A percentile compares a stretch with the other conserved stretches of the same genome.
Conservation (phyloP, 92 coral and sea anemone species). For the Pocillopora meandrina region DNA sequence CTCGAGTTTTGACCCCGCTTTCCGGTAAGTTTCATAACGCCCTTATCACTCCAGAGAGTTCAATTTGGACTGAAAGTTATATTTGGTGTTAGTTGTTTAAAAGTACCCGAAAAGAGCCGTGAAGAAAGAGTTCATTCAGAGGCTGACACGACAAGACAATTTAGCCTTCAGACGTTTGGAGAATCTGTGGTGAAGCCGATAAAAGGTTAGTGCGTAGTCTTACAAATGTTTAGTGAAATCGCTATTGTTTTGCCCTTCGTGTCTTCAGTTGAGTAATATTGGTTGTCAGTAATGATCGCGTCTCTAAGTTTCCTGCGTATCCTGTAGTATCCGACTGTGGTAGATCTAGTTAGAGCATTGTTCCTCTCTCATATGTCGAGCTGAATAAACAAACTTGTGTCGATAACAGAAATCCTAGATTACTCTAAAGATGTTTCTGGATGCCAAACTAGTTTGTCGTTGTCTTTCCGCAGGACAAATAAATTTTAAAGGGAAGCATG, state of each 20-base stretch:
- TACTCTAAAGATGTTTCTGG: neutral
- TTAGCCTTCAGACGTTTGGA: neutral
- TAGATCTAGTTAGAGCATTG: neutral
- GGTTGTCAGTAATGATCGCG: neutral
- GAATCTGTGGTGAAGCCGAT: too few relatives aligned
- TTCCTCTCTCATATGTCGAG: too few relatives aligned
- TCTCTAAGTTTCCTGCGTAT: neutral
- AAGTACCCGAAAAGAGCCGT: neutral
- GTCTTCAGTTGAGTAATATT: neutral
- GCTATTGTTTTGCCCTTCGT: neutral
- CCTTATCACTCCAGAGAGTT: neutral
- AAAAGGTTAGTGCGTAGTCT: constrained; percentile 4
- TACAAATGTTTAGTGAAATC: neutral
- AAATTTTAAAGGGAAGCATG: neutral
- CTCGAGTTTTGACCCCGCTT: neutral
- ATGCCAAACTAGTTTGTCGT: neutral
- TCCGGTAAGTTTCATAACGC: neutral
- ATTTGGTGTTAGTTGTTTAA: neutral
- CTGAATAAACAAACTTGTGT: neutral
- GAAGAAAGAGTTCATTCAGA: neutral
- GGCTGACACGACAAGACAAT: neutral
- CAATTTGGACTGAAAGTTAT: neutral
- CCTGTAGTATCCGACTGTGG: neutral
- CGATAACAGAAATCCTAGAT: neutral
- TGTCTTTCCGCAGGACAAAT: too few relatives aligned